Evolutionary conservation across 2,113 vertebrate genomes (phyloP), one percentile per base, ranked within the genome.

Genomic region (Clarias gariepinus): DNA sequence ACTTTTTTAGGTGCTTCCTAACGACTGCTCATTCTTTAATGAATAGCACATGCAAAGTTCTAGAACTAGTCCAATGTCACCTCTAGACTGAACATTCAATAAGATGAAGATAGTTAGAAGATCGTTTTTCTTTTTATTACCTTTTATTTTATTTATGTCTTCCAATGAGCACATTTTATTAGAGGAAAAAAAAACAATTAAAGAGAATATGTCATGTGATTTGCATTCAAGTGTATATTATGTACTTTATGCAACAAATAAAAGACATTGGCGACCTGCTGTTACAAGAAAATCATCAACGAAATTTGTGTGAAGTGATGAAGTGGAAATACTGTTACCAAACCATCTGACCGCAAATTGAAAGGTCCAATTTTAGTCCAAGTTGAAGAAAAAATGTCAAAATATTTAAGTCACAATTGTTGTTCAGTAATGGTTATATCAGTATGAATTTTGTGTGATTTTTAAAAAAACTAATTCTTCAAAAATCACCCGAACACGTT

Each of bases 1-100:
- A 58, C 36, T 5, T 19, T 6, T 85, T 77, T 15, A 60, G 61
- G 82, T 74, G 83, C 68, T 84, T 84, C 68, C 66, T 47, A 41
- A 47, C 12, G 6, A 58, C 23, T 18, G 64, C 61, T 53, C 8
- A 68, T 57, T 57, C 52, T 69, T 83, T 30, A 69, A 47, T 0
- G 25, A 47, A 82, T 10, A 55, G n/a, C 47, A 33, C 13, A 33
- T 16, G 47, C 10, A 25, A 74, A 74, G 19, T 21, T 47, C 36
- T 30, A 68, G 28, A 12, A 28, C n/a, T 28, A 28, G 11, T 13
- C 3, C 12, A n/a, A n/a, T 66, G 28, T 13, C 63, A 66, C 10
- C 4, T 10, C 63, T 15, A 28, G n/a, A n/a, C 25, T 66, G 30
- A 33, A 69, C 15, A 69, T 69, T 2, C 28, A 33, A 0, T 19